These are phyloP conservation scores for Xiphias gladius DNA, from an alignment of 2,113 vertebrate genomes.

Conservation along the genomic window DNA sequence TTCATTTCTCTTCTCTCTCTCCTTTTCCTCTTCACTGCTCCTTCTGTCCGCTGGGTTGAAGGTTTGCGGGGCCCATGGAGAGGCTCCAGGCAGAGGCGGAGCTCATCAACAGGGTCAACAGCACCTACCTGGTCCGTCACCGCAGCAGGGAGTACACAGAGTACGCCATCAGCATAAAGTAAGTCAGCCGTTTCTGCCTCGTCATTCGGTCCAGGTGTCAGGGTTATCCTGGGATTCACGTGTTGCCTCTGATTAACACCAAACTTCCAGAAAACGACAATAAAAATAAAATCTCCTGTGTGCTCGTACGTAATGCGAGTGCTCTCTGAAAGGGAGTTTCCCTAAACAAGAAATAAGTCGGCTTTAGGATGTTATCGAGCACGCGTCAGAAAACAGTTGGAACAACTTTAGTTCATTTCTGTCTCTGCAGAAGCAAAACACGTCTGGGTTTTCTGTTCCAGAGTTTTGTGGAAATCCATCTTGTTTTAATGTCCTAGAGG, in stretches of 20 bases:
- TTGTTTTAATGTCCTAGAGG: too few species aligned
- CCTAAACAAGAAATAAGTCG: too few species aligned
- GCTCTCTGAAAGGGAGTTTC: too few species aligned
- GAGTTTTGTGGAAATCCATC: too few species aligned
- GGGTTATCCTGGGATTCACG: neutral
- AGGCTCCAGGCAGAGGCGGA: slow-evolving; percentile 93
- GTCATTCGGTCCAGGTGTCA: neutral
- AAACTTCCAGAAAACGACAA: too few species aligned
- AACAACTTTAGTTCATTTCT: too few species aligned
- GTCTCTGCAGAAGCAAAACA: too few species aligned
- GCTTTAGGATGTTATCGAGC: too few species aligned
- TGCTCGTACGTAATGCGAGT: neutral
- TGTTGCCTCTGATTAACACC: too few species aligned
- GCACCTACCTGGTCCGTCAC: slow-evolving; percentile 96
- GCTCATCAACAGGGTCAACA: slow-evolving; percentile 93
- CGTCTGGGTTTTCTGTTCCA: too few species aligned
- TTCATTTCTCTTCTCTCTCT: neutral
- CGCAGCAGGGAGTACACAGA: slow-evolving; percentile 94
- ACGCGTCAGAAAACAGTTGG: too few species aligned
- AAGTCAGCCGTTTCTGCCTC: slow-evolving; percentile 72
- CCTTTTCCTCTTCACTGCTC: neutral
- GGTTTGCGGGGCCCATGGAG: slow-evolving; percentile 97
- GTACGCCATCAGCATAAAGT: slow-evolving; percentile 99
- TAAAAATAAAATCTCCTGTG: neutral
- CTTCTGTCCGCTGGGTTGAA: slow-evolving; percentile 59